Conservation (phyloP, 2,797 vertebrate species). For the Decapterus maruadsi region DNA sequence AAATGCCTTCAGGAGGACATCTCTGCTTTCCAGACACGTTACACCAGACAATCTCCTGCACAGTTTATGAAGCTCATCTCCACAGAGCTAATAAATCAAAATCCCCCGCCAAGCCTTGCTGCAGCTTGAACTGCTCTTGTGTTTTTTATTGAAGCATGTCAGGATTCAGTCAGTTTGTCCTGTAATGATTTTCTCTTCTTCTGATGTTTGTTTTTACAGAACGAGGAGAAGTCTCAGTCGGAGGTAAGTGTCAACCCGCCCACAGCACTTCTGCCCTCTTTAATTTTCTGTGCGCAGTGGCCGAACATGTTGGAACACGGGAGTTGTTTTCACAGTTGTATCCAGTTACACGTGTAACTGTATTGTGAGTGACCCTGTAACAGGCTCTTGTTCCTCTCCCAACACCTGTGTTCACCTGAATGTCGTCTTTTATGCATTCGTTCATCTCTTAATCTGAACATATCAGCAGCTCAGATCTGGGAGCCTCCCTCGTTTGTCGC, state of each 20-base stretch:
- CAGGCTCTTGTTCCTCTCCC: conserved; percentile 50
- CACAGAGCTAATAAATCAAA: conserved; percentile 51
- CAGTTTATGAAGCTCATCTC: conserved; percentile 54
- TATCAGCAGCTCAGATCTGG: conserved; percentile 49
- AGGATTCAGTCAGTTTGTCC: conserved; percentile 14
- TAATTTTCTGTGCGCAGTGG: conserved; percentile 56
- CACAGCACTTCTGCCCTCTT: conserved; percentile 45
- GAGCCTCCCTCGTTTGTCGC: conserved; percentile 53
- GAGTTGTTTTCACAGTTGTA: conserved; percentile 53
- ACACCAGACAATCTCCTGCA: conserved; percentile 56
- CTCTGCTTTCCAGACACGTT: conserved; percentile 73
- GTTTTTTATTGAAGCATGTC: conserved; percentile 33
- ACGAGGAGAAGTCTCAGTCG: conserved; percentile 98
- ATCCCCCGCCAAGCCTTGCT: too few relatives aligned
- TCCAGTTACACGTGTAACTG: conserved; percentile 69
- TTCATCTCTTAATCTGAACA: conserved; percentile 37
- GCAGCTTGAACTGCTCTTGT: conserved; percentile 18
- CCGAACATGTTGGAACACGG: conserved; percentile 66
- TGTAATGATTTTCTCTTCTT: conserved; percentile 59
- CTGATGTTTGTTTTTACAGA: conserved; percentile 83
- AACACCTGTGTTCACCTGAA: conserved; percentile 67
- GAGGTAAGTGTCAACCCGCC: conserved; percentile 89
- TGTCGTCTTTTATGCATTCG: conserved; percentile 36
- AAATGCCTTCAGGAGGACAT: conserved; percentile 72
- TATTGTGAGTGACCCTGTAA: conserved; percentile 59